A percentile compares a stretch with the other conserved stretches of the same genome.
These are phyloP conservation scores for Dicyrtoma fusca DNA, from an alignment of 2,888 invertebrate species.

Conservation along the genomic window DNA sequence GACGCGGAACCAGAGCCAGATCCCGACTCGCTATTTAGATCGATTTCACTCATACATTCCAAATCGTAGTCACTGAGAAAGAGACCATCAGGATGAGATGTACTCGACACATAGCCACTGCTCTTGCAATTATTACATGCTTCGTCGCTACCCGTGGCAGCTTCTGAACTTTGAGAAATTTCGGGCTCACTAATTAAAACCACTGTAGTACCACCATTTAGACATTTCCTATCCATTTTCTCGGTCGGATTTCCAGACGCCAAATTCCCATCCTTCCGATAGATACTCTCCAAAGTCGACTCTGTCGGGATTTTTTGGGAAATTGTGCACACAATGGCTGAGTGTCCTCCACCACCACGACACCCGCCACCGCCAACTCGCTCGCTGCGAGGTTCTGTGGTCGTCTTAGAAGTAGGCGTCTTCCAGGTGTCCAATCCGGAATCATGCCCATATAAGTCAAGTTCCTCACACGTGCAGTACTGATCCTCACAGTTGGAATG, in stretches of 20 bases:
- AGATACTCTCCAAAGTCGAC: constrained; percentile 11
- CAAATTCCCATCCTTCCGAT: constrained; percentile 21
- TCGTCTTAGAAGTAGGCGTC: constrained; percentile 27
- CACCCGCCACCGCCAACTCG: constrained; percentile 9
- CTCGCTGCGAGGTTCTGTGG: neutral
- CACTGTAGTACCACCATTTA: constrained; percentile 52
- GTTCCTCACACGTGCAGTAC: constrained; percentile 24
- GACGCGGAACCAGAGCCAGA: constrained; percentile 35
- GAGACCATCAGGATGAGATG: constrained; percentile 1
- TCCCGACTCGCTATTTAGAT: constrained; percentile 55
- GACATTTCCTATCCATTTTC: constrained; percentile 33
- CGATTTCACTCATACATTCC: constrained; percentile 57
- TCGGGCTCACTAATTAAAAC: constrained; percentile 48
- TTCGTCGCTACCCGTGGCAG: neutral
- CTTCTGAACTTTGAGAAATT: neutral
- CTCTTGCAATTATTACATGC: constrained; percentile 10
- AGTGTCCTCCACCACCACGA: constrained; percentile 31
- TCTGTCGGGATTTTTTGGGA: constrained; percentile 53
- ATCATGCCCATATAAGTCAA: constrained; percentile 45
- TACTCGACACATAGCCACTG: neutral
- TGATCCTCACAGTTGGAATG: constrained; percentile 16
- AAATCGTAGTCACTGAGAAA: constrained; percentile 46
- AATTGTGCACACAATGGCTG: constrained; percentile 56
- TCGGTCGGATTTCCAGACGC: constrained; percentile 14
- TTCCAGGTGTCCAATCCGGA: constrained; percentile 57